Conservation (phyloP, 2,797 vertebrate species). For the Diceros bicornis region DNA sequence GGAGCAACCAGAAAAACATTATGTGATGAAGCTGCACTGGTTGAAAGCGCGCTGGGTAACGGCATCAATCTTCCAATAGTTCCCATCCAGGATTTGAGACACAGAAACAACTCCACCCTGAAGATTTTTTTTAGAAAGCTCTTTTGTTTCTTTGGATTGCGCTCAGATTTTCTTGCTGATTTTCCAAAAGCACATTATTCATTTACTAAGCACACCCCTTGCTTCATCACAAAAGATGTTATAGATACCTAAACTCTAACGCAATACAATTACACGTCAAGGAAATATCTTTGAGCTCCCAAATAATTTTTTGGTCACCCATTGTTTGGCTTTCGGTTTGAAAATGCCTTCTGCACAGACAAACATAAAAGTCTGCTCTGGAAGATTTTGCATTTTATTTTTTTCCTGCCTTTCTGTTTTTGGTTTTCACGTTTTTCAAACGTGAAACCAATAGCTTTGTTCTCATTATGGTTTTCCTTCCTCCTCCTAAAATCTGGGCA, state of each 20-base stretch:
- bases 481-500: slow-evolving; percentile 58
- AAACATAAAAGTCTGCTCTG: not conserved
- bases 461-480: slow-evolving; percentile 36
- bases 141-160: slow-evolving; percentile 39
- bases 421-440: no score
- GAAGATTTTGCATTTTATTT: not conserved
- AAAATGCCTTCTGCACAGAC: not conserved
- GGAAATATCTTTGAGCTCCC: not conserved
- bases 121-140: not conserved
- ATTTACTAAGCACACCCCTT: slow-evolving; percentile 13
- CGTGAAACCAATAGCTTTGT: slow-evolving; percentile 41
- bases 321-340: not conserved
- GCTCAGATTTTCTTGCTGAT: slow-evolving; percentile 33
- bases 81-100: not conserved
- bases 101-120: not conserved
- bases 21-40: not conserved
- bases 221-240: slow-evolving; percentile 37
- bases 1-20: slow-evolving; percentile 50
- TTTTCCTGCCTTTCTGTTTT: slow-evolving; percentile 39
- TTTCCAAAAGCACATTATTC: slow-evolving; percentile 56
- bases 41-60: not conserved
- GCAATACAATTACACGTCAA: not conserved
- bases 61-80: not conserved
- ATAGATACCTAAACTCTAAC: not conserved
- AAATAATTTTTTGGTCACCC: not conserved